Evolutionary conservation across 2,797 vertebrate species (phyloP).

Genomic region (Knipowitschia caucasica): DNA sequence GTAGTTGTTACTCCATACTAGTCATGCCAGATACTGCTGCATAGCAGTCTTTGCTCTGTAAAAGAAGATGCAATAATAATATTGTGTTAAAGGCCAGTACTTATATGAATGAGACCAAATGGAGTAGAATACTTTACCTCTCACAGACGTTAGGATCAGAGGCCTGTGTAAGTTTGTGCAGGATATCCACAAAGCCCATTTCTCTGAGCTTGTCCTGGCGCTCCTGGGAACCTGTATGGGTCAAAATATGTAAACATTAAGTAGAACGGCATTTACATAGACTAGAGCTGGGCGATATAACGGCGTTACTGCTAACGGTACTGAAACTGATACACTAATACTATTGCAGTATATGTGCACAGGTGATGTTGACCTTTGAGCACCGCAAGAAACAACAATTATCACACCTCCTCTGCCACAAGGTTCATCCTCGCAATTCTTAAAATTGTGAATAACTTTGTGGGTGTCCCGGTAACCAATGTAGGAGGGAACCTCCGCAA

Average conservation of each 20-base stretch:
- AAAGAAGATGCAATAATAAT: neutral
- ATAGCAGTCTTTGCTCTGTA: constrained; percentile 95
- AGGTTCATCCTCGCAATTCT: too few species aligned
- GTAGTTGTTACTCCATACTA: constrained; percentile 62
- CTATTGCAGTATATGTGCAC: too few species aligned
- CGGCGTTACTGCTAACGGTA: too few species aligned
- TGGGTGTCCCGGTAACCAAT: too few species aligned
- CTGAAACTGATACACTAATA: too few species aligned
- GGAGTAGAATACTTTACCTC: constrained; percentile 71
- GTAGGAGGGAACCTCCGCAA: too few species aligned
- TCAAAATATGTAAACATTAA: fast-evolving
- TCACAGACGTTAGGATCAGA: constrained; percentile 93
- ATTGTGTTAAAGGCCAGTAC: neutral
- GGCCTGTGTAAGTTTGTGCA: constrained; percentile 94
- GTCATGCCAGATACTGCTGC: constrained; percentile 98
- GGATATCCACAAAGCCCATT: constrained; percentile 95
- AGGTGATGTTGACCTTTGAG: too few species aligned
- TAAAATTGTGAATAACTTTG: too few species aligned
- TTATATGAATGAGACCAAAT: neutral
- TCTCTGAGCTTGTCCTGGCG: constrained; percentile 96
- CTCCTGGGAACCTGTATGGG: constrained; percentile 87
- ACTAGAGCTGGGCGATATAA: too few species aligned
- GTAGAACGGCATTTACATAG: too few species aligned
- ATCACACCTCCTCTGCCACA: too few species aligned
- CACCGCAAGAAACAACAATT: too few species aligned